Base-by-base conservation (phyloP, 2,797 vertebrate genomes). In the Oophaga sylvatica region DNA sequence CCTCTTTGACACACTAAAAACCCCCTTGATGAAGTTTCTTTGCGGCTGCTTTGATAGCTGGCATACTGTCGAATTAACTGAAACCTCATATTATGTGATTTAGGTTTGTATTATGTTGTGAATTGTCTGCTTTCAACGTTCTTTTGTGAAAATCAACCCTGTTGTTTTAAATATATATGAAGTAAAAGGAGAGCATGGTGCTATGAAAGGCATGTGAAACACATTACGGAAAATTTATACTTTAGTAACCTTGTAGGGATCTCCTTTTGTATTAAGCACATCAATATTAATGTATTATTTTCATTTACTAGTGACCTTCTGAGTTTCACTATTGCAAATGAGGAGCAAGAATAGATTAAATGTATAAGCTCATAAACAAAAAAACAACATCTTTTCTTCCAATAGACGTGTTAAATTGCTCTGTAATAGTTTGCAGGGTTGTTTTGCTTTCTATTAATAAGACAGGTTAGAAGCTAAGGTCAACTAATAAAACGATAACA, bases 391-490 rank as follows among this genome's bases (percentile, higher is more conserved):
- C n/a, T 76, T 78, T 60, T 79, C 81, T 83, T 83, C 70, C 56
- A 87, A 83, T 56, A 79, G 48, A 70, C 80, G 53, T 60, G 5
- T 80, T 57, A 78, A 83, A 87, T 59, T 68, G 73, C 31, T 78
- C 26, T 77, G 3, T 87, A 77, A 77, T 87, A 82, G 73, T 67
- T 82, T 83, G 60, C 62, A 1, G 57, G 70, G 63, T 79, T 79
- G 63, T 63, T 79, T 88, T 35, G 57, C 63, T 71, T 84, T 80
- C 73, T 83, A 83, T 71, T 84, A 88, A 78, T 84, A 59, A 76
- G 73, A 81, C 70, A 81, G 76, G 83, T 85, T 84, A 81, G 67
- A 88, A 26, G 20, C n/a, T 71, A 85, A 85, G 87, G 83, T 88
- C 87, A 81, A 80, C 59, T 79, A 88, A 88, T 80, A 62, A 80